Evolutionary conservation across 2,113 vertebrate genomes (phyloP).

Genomic region (Pseudorasbora parva): DNA sequence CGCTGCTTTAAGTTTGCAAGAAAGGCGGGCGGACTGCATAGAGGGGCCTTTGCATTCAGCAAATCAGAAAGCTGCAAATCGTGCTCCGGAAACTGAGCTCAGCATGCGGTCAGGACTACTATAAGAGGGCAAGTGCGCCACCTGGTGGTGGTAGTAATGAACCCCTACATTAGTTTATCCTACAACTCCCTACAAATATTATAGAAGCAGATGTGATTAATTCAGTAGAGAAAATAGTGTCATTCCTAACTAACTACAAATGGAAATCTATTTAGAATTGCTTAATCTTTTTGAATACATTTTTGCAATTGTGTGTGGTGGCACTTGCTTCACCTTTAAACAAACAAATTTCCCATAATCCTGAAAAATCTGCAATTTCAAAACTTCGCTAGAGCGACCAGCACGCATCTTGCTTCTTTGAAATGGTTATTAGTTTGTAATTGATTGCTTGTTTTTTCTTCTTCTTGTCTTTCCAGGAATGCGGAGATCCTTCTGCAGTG

Average conservation of each 20-base stretch:
- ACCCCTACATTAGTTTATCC: constrained; percentile 4
- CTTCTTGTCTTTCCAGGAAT: constrained; percentile 78
- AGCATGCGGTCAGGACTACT: constrained; percentile 34
- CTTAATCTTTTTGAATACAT: not conserved
- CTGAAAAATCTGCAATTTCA: not conserved
- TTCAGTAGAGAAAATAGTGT: not conserved
- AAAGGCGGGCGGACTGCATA: constrained; percentile 52
- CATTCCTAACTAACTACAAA: not conserved
- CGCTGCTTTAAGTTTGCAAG: constrained; percentile 23
- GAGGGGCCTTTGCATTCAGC: constrained; percentile 44
- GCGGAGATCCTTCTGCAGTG: constrained; percentile 91
- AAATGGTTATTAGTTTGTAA: not conserved
- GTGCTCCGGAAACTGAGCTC: constrained; percentile 52
- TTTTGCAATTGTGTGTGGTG: not conserved
- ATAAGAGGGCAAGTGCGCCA: constrained; percentile 42
- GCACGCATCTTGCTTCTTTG: not conserved
- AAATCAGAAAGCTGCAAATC: constrained; percentile 46
- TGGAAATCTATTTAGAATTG: not conserved
- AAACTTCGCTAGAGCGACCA: not conserved
- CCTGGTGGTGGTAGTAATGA: constrained; percentile 55
- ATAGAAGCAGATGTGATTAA: not conserved
- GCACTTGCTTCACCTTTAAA: not conserved
- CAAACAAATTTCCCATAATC: not conserved
- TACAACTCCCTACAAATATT: not conserved
- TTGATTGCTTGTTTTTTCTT: not conserved